A percentile compares a stretch with the other conserved stretches of the same genome.
Evolutionary conservation across 2,797 vertebrate genomes (phyloP).

Genomic region (Cercopithecus hamlyni): DNA sequence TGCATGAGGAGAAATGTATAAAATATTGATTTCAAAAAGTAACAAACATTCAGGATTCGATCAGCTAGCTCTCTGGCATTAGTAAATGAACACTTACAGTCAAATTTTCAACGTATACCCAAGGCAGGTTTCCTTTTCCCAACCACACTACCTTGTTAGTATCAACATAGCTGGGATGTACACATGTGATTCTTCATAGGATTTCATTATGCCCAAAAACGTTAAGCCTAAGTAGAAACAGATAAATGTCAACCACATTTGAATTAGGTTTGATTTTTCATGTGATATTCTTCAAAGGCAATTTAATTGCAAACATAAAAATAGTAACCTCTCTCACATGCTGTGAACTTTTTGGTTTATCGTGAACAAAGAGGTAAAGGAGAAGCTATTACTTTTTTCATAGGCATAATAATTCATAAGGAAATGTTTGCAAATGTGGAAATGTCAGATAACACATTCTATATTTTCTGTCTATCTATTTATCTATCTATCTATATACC

Average conservation of each 20-base stretch:
- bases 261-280: background rate
- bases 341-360: background rate
- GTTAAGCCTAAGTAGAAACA: background rate
- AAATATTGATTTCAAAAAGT: background rate
- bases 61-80: background rate
- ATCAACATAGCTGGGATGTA: background rate
- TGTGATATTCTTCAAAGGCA: background rate
- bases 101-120: background rate
- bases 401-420: background rate
- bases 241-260: background rate
- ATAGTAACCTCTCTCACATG: background rate
- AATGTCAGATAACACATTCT: background rate
- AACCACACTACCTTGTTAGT: background rate
- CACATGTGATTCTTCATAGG: background rate
- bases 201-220: background rate
- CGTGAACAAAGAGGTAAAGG: background rate
- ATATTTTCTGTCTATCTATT: background rate
- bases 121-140: background rate
- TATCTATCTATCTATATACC: background rate
- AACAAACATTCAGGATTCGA: background rate
- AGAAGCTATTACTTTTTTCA: background rate
- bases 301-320: constrained; percentile 9
- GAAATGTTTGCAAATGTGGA: background rate
- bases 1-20: background rate
- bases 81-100: background rate